Percentiles rank a stretch among this genome's conserved stretches.
phyloP scores from a whole-genome alignment of 1,140 invertebrate species.

The Musca domestica region DNA sequence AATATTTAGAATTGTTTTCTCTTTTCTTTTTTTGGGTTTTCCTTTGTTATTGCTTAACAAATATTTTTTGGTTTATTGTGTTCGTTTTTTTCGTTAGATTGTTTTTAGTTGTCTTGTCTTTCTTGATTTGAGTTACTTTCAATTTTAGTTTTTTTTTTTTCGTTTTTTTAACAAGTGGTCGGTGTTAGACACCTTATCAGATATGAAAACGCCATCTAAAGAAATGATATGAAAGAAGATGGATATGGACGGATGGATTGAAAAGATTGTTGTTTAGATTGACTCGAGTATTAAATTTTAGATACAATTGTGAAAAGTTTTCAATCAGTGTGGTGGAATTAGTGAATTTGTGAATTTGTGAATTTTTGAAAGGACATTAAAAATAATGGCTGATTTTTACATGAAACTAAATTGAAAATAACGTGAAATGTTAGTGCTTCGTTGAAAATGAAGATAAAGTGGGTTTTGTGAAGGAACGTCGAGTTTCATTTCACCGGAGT shows the following conservation, averaged over 20 bases:
- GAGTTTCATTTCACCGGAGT: too few species aligned
- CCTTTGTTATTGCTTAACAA: background rate
- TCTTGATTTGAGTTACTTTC: too few species aligned
- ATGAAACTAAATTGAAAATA: too few species aligned
- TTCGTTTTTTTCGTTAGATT: background rate
- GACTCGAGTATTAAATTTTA: background rate
- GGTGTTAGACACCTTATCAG: slow-evolving; percentile 47
- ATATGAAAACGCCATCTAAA: slow-evolving; percentile 48
- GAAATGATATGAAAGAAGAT: slow-evolving; percentile 20
- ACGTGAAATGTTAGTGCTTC: too few species aligned
- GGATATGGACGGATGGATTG: background rate
- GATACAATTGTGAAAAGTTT: background rate
- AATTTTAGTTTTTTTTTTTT: slow-evolving; percentile 40
- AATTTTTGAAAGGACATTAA: too few species aligned
- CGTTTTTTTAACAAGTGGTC: slow-evolving; percentile 47
- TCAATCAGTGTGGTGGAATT: background rate
- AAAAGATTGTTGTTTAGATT: slow-evolving; percentile 15
- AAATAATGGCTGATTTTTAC: too few species aligned
- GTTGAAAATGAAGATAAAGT: too few species aligned
- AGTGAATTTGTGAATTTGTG: slow-evolving; percentile 4
- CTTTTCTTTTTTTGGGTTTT: background rate
- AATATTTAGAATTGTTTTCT: background rate
- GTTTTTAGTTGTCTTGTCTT: too few species aligned
- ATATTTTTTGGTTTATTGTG: background rate
- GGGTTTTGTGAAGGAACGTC: too few species aligned